phyloP scores from a whole-genome alignment of 2,888 invertebrate genomes.

The Timandra comae region DNA sequence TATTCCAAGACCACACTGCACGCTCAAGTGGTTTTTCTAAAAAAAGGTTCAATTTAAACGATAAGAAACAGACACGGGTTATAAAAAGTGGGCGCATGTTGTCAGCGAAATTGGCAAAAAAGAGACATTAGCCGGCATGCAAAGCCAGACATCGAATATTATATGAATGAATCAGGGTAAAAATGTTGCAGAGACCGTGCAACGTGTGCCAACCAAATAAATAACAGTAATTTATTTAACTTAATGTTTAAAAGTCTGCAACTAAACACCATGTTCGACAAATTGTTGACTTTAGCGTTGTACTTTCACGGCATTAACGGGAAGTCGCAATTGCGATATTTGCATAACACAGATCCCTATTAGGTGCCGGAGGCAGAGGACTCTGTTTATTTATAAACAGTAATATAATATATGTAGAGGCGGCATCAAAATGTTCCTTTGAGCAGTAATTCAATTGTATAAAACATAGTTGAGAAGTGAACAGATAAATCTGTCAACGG shows the following conservation, averaged over 20 bases:
- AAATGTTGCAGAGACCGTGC: conserved; percentile 7
- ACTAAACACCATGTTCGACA: conserved; percentile 12
- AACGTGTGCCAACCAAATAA: conserved; percentile 17
- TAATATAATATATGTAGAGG: too few species aligned
- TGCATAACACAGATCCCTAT: too few species aligned
- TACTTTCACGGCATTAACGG: conserved; percentile 5
- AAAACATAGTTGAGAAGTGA: neutral
- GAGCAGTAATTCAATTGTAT: too few species aligned
- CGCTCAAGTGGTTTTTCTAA: conserved; percentile 4
- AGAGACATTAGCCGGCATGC: conserved; percentile 4
- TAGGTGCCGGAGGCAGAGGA: too few species aligned
- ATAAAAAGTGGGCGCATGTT: conserved; percentile 8
- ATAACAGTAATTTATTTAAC: conserved; percentile 15
- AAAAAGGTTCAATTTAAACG: conserved; percentile 4
- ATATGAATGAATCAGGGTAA: conserved; percentile 8
- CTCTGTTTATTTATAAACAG: too few species aligned
- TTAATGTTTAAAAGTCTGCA: conserved; percentile 14
- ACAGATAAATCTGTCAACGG: conserved; percentile 12
- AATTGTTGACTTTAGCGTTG: conserved; percentile 16
- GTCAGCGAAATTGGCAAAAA: conserved; percentile 4
- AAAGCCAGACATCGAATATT: conserved; percentile 1
- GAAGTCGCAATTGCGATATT: neutral
- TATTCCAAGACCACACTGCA: conserved; percentile 2
- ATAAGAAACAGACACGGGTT: conserved; percentile 5
- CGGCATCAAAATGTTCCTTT: too few species aligned